These are phyloP conservation scores for Coranthus polyacanthus DNA, from an alignment of 2,797 vertebrate genomes.

Conservation along the genomic window DNA sequence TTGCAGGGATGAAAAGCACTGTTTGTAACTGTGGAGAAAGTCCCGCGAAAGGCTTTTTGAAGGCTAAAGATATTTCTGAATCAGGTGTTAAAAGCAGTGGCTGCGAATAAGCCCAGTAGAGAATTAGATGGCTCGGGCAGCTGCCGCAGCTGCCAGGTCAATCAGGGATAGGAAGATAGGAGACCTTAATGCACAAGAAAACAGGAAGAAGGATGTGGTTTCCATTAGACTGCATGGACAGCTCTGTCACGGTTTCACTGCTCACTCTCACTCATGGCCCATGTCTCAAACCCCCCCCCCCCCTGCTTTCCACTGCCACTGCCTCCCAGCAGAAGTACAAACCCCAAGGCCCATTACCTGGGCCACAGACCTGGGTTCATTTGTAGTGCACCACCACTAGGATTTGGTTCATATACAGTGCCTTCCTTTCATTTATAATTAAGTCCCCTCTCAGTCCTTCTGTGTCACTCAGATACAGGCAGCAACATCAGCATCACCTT, in stretches of 20 bases:
- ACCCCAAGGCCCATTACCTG: slow-evolving; percentile 65
- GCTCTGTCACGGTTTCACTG: slow-evolving; percentile 38
- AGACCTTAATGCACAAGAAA: slow-evolving; percentile 50
- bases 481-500: slow-evolving; percentile 27
- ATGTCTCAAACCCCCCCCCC: not conserved
- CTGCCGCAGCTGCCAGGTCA: slow-evolving; percentile 21
- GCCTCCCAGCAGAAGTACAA: slow-evolving; percentile 33
- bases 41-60: slow-evolving; percentile 50
- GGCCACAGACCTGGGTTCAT: slow-evolving; percentile 65
- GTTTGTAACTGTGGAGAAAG: slow-evolving; percentile 41
- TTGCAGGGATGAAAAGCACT: slow-evolving; percentile 27
- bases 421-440: slow-evolving; percentile 79
- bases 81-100: slow-evolving; percentile 65
- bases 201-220: slow-evolving; percentile 40
- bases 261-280: not conserved
- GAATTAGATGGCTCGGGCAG: slow-evolving; percentile 28
- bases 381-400: slow-evolving; percentile 61
- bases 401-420: slow-evolving; percentile 72
- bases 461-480: slow-evolving; percentile 18
- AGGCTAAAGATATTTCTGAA: slow-evolving; percentile 56
- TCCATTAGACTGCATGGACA: slow-evolving; percentile 56
- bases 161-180: slow-evolving; percentile 10
- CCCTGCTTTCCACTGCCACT: slow-evolving; percentile 18
- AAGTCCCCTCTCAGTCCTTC: slow-evolving; percentile 37
- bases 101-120: slow-evolving; percentile 3